Base-by-base conservation (phyloP, 2,797 vertebrate genomes). In the Crenuchus spilurus region DNA sequence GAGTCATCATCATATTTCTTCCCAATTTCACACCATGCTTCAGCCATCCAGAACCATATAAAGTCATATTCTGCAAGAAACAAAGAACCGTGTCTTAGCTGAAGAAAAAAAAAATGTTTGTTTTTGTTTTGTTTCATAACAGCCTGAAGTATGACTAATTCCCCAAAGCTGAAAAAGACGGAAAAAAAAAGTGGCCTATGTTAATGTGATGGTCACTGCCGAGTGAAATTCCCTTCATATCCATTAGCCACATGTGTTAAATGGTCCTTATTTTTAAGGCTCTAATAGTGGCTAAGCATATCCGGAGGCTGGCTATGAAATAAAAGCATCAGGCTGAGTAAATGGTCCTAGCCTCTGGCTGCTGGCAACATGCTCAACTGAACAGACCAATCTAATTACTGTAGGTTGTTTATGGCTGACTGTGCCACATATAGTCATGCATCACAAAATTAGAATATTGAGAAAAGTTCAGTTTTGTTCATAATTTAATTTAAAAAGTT, bases 311-410 rank as follows among this genome's bases (percentile, higher is more conserved):
- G 68, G 41, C 20, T 37, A 22, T 46, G 51, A 65, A 65, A 20
- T 57, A 49, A 65, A 51, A 58, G 16, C 48, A 58, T 52, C 16
- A 62, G 73, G 54, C 41, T 26, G 18, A 35, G 11, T 52, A 51
- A 69, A 61, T 58, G 22, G 52, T 69, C 26, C 33, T 60, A 24
- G 68, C 42, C 35, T 41, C 20, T 65, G 62, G 67, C 5, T 33
- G 55, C 20, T 52, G 60, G n/a, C 61, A 33, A 26, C 39, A 62
- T 31, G 42, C 26, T 51, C 30, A 35, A 57, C 6, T 30, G 18
- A 71, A 73, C 51, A 7, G 14, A 58, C 49, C 74, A 73, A 72
- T 67, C 57, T 65, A 41, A 70, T 62, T 42, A 44, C 72, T 64
- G 70, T 35, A 61, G 65, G 76, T 39, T 57, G n/a, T 64, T 62